Conservation (phyloP, 2,797 vertebrate genomes). For the Dromococcyx pavoninus region DNA sequence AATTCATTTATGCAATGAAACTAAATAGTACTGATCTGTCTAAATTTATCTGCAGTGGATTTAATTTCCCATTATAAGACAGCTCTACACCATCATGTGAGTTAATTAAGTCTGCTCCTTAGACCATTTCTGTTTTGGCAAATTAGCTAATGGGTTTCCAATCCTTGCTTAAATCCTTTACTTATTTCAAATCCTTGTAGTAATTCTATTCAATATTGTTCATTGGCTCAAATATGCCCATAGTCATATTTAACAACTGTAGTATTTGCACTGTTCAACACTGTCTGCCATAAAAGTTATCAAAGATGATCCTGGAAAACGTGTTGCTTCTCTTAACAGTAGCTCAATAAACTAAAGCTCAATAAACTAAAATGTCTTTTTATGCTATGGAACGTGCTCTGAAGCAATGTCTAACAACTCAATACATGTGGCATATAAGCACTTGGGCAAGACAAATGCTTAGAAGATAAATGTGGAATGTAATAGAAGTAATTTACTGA, state of each 20-base stretch:
- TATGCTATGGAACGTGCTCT: not conserved
- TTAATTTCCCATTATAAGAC: conserved; percentile 8
- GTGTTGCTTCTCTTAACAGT: not conserved
- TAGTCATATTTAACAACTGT: not conserved
- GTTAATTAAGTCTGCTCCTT: not conserved
- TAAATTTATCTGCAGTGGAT: conserved; percentile 9
- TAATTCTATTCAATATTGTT: not conserved
- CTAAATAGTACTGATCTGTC: not conserved
- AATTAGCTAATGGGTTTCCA: not conserved
- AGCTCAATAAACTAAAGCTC: not conserved
- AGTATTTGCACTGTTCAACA: not conserved
- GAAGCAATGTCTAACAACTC: not conserved
- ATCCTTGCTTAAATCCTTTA: not conserved
- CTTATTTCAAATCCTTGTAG: not conserved
- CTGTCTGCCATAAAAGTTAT: not conserved
- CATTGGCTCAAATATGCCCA: not conserved
- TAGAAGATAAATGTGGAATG: conserved; percentile 11
- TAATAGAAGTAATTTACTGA: conserved; percentile 28
- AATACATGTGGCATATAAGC: not conserved
- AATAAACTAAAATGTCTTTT: not conserved
- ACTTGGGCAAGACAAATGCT: conserved; percentile 18
- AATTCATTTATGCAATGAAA: not conserved
- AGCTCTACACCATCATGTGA: not conserved
- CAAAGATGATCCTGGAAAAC: not conserved
- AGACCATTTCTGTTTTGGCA: not conserved